Conservation (phyloP, 2,888 invertebrate species). For the Acrocera orbiculus region DNA sequence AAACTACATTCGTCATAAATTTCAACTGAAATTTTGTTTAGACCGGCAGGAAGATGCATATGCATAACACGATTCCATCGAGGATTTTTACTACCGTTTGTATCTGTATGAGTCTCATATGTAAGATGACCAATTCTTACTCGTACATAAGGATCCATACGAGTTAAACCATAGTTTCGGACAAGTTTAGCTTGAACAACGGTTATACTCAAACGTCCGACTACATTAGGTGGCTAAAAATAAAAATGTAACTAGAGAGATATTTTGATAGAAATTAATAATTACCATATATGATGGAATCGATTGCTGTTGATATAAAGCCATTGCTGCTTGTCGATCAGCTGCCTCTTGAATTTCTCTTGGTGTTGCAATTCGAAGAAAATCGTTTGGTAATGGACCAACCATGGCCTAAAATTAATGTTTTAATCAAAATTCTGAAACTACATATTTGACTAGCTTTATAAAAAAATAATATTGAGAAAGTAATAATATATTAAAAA, state of each 20-base stretch:
- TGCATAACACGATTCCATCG: constrained; percentile 92
- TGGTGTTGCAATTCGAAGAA: constrained; percentile 19
- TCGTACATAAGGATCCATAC: constrained; percentile 94
- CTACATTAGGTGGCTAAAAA: constrained; percentile 17
- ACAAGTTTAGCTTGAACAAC: constrained; percentile 79
- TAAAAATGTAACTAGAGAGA: not conserved
- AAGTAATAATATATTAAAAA: no score
- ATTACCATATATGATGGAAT: constrained; percentile 17
- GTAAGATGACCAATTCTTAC: constrained; percentile 84
- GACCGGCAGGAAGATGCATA: constrained; percentile 58
- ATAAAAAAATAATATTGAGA: no score
- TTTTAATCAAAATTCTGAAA: no score
- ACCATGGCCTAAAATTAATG: constrained; percentile 16
- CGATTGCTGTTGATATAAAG: constrained; percentile 20
- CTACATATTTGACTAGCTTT: no score
- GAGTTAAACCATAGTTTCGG: constrained; percentile 86
- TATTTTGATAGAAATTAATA: not conserved
- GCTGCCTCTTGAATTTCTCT: constrained; percentile 19
- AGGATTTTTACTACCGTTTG: constrained; percentile 88
- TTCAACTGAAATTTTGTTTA: constrained; percentile 77
- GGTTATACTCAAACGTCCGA: constrained; percentile 65
- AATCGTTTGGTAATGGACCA: constrained; percentile 19
- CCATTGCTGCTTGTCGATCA: constrained; percentile 21
- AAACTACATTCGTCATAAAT: constrained; percentile 95
- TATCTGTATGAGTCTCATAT: constrained; percentile 89